Percentiles rank a stretch among this genome's conserved stretches.
Evolutionary conservation across 2,888 invertebrate genomes (phyloP).

Genomic region (Drosophila pegasa): DNA sequence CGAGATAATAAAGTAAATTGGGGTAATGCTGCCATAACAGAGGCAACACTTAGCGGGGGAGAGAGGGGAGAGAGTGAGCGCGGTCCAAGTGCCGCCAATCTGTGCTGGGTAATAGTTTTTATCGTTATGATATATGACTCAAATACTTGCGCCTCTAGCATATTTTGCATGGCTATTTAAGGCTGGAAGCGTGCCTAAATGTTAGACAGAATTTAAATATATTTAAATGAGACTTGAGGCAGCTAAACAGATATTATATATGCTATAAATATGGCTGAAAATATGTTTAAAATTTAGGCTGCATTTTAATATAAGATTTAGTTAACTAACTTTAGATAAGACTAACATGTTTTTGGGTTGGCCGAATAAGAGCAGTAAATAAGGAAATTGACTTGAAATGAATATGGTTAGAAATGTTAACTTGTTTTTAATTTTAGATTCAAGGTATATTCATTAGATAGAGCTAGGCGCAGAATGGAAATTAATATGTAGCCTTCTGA

Average conservation of each 20-base stretch:
- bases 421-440: background rate
- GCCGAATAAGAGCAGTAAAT: too few relatives aligned
- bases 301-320: too few relatives aligned
- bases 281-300: too few relatives aligned
- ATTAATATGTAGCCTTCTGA: too few relatives aligned
- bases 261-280: too few relatives aligned
- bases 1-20: constrained; percentile 39
- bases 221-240: background rate
- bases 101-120: constrained; percentile 48
- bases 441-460: background rate
- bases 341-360: too few relatives aligned
- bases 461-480: too few relatives aligned
- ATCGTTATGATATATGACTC: constrained; percentile 26
- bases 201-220: background rate
- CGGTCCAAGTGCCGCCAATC: constrained; percentile 32
- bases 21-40: constrained; percentile 30
- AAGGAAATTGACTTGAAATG: background rate
- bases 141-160: background rate
- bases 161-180: background rate
- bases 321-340: too few relatives aligned
- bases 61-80: background rate
- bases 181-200: background rate
- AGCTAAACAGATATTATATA: background rate
- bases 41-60: background rate
- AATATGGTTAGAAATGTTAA: background rate